Percentiles rank a stretch among this genome's conserved stretches.
phyloP scores from a whole-genome alignment of 2,113 vertebrate species.

The Elephantulus edwardii region DNA sequence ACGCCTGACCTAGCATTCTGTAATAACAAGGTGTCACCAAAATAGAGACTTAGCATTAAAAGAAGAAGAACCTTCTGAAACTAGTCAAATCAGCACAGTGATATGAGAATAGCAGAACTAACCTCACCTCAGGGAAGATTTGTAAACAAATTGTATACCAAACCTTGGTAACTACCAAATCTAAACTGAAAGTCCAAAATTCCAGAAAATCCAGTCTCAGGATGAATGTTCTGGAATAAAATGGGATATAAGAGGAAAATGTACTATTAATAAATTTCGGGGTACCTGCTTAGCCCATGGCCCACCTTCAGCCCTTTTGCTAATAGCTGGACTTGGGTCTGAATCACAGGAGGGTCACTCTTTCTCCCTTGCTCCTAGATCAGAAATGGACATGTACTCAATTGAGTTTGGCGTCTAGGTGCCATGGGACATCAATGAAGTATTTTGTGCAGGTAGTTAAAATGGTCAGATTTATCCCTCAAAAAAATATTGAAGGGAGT shows the following conservation, averaged over 20 bases:
- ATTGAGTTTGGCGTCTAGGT: background rate
- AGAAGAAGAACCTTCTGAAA: conserved; percentile 33
- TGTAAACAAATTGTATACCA: background rate
- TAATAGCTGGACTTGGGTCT: background rate
- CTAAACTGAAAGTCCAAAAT: background rate
- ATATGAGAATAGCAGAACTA: conserved; percentile 35
- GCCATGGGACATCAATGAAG: background rate
- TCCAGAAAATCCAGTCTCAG: background rate
- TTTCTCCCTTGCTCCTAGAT: background rate
- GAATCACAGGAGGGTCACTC: background rate
- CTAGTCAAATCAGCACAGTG: background rate
- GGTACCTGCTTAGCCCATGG: background rate
- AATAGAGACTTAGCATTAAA: conserved; percentile 23
- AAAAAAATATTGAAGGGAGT: background rate
- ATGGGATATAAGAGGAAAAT: background rate
- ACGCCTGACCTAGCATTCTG: background rate
- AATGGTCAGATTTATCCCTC: background rate
- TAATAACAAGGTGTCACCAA: conserved; percentile 13
- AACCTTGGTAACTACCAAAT: background rate
- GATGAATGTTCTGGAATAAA: background rate
- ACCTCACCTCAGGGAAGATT: background rate
- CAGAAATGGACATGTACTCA: background rate
- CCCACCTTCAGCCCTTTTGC: background rate
- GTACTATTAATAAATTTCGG: background rate
- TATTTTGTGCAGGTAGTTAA: background rate